Percentiles rank a stretch among this genome's conserved stretches.
These are phyloP conservation scores for Telenomus remus DNA, from an alignment of 1,140 invertebrate species.

Conservation along the genomic window DNA sequence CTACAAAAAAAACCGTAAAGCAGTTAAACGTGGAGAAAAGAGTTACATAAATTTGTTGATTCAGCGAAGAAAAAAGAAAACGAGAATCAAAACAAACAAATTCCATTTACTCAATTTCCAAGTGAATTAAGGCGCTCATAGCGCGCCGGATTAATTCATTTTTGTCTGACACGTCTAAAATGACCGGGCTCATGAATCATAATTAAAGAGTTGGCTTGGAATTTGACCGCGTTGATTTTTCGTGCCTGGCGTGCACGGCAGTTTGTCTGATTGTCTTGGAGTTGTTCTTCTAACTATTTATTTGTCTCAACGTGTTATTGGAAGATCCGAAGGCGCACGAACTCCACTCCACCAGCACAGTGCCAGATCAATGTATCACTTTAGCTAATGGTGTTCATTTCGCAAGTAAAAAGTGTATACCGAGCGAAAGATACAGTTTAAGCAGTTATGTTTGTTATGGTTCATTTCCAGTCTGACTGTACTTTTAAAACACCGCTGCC, in stretches of 20 bases:
- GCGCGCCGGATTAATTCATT: too few relatives aligned
- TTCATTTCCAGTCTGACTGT: constrained; percentile 21
- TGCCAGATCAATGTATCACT: constrained; percentile 45
- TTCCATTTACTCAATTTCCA: too few relatives aligned
- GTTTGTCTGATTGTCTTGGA: constrained; percentile 26
- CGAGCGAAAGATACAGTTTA: constrained; percentile 27
- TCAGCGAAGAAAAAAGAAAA: too few relatives aligned
- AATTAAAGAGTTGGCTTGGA: constrained; percentile 3
- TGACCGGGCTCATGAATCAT: too few relatives aligned
- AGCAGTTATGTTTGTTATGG: constrained; percentile 18
- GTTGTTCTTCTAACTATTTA: constrained; percentile 45
- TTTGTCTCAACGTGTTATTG: constrained; percentile 48
- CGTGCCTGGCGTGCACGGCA: background rate
- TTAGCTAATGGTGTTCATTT: constrained; percentile 46
- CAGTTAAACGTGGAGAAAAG: too few relatives aligned
- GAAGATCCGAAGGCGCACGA: constrained; percentile 36
- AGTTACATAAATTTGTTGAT: too few relatives aligned
- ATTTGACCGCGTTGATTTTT: constrained; percentile 17
- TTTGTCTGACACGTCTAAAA: too few relatives aligned
- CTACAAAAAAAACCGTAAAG: too few relatives aligned
- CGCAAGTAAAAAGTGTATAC: constrained; percentile 32
- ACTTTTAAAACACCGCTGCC: constrained; percentile 3
- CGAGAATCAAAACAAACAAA: too few relatives aligned
- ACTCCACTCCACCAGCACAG: constrained; percentile 24
- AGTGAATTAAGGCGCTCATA: too few relatives aligned